Base-by-base conservation (phyloP, 1,140 invertebrate genomes). In the Thaumetopoea pityocampa region DNA sequence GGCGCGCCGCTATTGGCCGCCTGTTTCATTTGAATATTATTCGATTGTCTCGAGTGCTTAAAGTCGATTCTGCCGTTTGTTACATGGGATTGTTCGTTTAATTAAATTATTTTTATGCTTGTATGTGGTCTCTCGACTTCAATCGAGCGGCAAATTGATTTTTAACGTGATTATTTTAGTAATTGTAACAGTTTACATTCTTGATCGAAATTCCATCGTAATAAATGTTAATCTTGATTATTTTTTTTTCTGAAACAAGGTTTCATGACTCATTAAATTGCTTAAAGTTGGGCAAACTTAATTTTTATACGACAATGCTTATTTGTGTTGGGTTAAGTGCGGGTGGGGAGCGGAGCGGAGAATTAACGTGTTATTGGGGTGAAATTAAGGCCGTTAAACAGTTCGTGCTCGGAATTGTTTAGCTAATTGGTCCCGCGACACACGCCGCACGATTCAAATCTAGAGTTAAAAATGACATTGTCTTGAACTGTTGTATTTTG, bases 81-180 rank as follows among this genome's bases (percentile, higher is more conserved):
- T 47, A 58, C 54, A 51, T 60, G 52, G 51, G 51, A 59, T 60
- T 66, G 58, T 33, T 42, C 43, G 46, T 71, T n/a, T n/a, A 64
- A 72, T 71, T 63, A 49, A 58, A 64, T 74, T 71, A 69, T 53
- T 44, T n/a, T 41, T 30, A 41, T 30, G 45, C 36, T 49, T 30
- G 43, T 52, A 33, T 55, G 41, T 47, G 46, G 47, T 60, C 57
- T 60, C 70, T 73, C 66, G 56, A 46, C 53, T 49, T 58, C 70
- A 69, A 73, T 70, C 48, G 61, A 53, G 42, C 57, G 55, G 56
- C 56, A 68, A 72, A 74, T 71, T 68, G 71, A 67, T 61, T 66
- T 50, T 17, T 23, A 26, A 24, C 10, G 14, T 11, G 27, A 41
- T 41, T 41, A 41, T 41, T 41, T 41, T 32, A 4, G 28, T 41